These are phyloP conservation scores for Centruroides sculpturatus DNA, from an alignment of 1,140 invertebrate genomes.

Conservation along the genomic window DNA sequence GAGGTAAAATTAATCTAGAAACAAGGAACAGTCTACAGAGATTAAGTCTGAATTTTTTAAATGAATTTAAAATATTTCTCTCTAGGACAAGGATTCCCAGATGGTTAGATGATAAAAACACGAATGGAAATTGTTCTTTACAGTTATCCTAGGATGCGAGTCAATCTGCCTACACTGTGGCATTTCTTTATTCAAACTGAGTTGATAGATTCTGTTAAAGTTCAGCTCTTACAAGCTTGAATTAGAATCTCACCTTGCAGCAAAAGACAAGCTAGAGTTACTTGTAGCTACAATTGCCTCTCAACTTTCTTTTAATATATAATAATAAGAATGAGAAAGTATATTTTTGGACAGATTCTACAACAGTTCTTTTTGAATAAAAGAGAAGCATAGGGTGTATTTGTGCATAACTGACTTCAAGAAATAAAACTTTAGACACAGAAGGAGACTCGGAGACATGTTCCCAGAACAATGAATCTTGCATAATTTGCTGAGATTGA, in stretches of 20 bases:
- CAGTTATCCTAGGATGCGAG: slow-evolving; percentile 6
- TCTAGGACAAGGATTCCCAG: neutral
- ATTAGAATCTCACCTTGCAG: slow-evolving; percentile 4
- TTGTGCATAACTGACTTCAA: neutral
- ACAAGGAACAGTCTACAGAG: neutral
- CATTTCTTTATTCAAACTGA: slow-evolving; percentile 1
- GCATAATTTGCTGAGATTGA: no score
- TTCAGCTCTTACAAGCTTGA: slow-evolving; percentile 7
- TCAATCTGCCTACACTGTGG: neutral
- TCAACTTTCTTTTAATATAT: neutral
- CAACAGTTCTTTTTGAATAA: slow-evolving; percentile 2
- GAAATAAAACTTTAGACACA: neutral
- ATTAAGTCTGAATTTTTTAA: slow-evolving; percentile 4
- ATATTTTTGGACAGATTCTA: slow-evolving; percentile 1
- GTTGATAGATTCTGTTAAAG: slow-evolving; percentile 5
- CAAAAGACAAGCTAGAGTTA: slow-evolving; percentile 3
- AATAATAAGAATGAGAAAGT: neutral
- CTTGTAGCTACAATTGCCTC: slow-evolving; percentile 1
- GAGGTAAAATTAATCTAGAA: neutral
- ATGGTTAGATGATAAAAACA: neutral
- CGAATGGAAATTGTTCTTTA: neutral
- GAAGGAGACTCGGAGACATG: no score
- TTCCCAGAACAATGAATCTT: no score
- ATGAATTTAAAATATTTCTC: slow-evolving; percentile 1
- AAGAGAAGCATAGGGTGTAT: neutral